Evolutionary conservation across 1,140 invertebrate species (phyloP).

Genomic region (Spodoptera litura): DNA sequence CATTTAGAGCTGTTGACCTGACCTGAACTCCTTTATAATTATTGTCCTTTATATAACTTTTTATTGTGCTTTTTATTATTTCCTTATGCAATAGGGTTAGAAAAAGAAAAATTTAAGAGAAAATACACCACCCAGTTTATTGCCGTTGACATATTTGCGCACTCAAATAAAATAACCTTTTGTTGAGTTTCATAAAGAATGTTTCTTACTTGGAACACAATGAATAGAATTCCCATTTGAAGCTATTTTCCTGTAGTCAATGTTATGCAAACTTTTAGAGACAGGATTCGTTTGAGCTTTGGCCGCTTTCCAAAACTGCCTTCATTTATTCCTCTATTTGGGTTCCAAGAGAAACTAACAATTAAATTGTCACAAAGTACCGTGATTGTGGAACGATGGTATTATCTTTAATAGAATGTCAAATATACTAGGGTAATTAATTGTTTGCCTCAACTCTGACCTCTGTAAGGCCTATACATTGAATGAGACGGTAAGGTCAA

Average conservation of each 20-base stretch:
- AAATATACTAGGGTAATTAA: not conserved
- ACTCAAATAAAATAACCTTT: constrained; percentile 20
- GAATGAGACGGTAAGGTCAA: constrained; percentile 7
- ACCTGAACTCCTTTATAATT: too few relatives aligned
- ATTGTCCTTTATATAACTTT: too few relatives aligned
- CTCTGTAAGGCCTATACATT: not conserved
- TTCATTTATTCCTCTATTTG: constrained; percentile 17
- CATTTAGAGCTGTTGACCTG: too few relatives aligned
- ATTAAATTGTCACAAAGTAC: constrained; percentile 29
- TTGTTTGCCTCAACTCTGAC: constrained; percentile 12
- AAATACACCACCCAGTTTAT: too few relatives aligned
- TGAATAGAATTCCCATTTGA: constrained; percentile 33
- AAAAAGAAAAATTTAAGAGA: too few relatives aligned
- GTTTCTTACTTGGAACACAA: constrained; percentile 22
- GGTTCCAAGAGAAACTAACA: constrained; percentile 19
- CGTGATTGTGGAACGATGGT: not conserved
- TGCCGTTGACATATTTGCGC: not conserved
- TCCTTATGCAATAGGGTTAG: too few relatives aligned
- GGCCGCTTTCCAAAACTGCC: constrained; percentile 23
- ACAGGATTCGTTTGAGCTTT: constrained; percentile 34
- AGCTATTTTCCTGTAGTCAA: constrained; percentile 32
- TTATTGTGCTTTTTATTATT: too few relatives aligned
- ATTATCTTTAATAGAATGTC: not conserved
- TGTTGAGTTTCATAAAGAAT: constrained; percentile 17
- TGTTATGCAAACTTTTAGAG: constrained; percentile 38